Base-by-base conservation (phyloP, 2,888 invertebrate species). In the Hypercompe scribonia region DNA sequence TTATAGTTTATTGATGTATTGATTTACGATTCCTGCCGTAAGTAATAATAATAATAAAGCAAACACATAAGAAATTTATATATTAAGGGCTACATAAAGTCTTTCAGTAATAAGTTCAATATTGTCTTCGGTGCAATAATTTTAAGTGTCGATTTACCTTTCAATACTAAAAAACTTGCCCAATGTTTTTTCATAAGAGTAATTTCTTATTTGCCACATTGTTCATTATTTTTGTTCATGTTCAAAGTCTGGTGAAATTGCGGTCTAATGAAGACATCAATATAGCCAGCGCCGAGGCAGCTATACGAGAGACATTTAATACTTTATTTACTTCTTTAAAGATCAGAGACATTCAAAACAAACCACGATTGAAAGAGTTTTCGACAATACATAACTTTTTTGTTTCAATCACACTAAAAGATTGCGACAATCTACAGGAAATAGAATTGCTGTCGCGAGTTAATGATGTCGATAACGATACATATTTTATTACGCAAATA, bases 351-450 rank as follows among this genome's bases (percentile, higher is more conserved):
- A 71, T 82, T 5, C 81, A 85, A 50, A 79, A 81, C 33, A 88
- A 82, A 24, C 74, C 82, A 13, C 88, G 80, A 70, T 77, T 91
- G 34, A 85, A 81, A 72, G 87, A 91, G 54, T 91, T 87, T 75
- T 80, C 87, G 3, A 78, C 80, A 36, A 85, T 92, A 64, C 90
- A 91, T 78, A 89, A 91, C 64, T 90, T 87, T 76, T 91, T 93
- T 63, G 79, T 87, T 10, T 85, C 89, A 54, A 78, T 90, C 42
- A 88, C 90, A 34, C 76, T 87, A 42, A 84, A 87, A 80, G 88
- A 91, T 76, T 85, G 89, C 72, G 78, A 86, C 21, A 87, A 77
- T 72, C 81, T 91, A 58, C 88, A 88, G 70, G 78, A 88, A 85
- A 87, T 93, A 66, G 80, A 78, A 15, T 84, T 78, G 77, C 75